Percentiles rank a stretch among this genome's conserved stretches.
These are phyloP conservation scores for Eugnorisma glareosa DNA, from an alignment of 2,888 invertebrate species.

Conservation along the genomic window DNA sequence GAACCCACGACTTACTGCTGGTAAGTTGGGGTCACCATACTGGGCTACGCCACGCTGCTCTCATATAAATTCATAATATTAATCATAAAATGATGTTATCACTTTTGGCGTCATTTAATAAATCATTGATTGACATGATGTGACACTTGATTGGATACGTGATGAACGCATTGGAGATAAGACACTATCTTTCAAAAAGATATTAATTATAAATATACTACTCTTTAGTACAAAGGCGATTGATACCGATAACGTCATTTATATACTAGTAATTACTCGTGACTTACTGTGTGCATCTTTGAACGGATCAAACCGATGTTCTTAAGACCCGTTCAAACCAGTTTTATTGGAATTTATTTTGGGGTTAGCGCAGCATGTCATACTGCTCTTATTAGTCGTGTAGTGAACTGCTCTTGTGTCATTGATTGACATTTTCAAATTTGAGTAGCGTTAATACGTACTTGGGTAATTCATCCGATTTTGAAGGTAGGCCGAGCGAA, in stretches of 20 bases:
- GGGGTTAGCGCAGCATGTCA: no score
- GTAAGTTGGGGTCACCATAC: no score
- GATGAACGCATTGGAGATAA: slow-evolving; percentile 10
- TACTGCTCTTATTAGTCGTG: no score
- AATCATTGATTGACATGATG: slow-evolving; percentile 8
- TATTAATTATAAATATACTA: slow-evolving; percentile 26
- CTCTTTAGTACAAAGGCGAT: slow-evolving; percentile 3
- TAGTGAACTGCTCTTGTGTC: no score
- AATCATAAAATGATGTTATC: neutral
- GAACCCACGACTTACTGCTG: no score
- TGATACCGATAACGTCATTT: neutral
- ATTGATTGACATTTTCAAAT: no score
- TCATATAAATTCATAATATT: no score
- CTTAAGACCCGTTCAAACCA: neutral
- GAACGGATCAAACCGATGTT: neutral
- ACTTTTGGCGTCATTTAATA: neutral
- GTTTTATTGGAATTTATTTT: neutral
- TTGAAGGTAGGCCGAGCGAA: no score
- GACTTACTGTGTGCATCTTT: neutral
- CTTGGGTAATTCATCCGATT: no score
- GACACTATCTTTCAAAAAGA: slow-evolving; percentile 23
- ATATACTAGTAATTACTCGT: neutral
- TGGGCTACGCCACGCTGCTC: no score
- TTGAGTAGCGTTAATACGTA: no score
- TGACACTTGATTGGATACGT: slow-evolving; percentile 2